These are phyloP conservation scores for Silurus meridionalis DNA, from an alignment of 2,113 vertebrate species.

Conservation along the genomic window DNA sequence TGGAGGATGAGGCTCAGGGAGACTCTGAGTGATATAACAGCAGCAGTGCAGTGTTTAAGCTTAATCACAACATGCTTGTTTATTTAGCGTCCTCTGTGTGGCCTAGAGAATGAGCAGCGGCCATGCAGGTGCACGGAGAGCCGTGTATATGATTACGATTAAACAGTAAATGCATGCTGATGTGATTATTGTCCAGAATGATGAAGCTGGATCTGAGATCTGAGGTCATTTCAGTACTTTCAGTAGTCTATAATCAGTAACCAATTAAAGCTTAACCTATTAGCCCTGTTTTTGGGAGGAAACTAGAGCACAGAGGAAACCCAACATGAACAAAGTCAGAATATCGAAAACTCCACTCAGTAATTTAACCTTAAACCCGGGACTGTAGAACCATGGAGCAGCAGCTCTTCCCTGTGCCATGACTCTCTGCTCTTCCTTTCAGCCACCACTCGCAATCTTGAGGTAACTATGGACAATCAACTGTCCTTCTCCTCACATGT, in stretches of 20 bases:
- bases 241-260: neutral
- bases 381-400: neutral
- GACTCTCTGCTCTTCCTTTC: no score
- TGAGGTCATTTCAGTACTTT: neutral
- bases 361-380: neutral
- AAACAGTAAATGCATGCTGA: neutral
- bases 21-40: neutral
- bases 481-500: no score
- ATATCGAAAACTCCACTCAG: neutral
- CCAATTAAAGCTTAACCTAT: neutral
- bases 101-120: neutral
- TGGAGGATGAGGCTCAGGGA: neutral
- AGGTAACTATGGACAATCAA: no score
- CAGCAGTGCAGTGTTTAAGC: neutral
- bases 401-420: neutral
- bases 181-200: neutral
- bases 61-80: constrained; percentile 18
- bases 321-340: neutral
- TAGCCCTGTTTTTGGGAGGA: neutral
- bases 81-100: neutral
- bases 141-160: constrained; percentile 13
- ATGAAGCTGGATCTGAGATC: neutral
- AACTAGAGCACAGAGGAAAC: neutral
- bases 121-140: neutral
- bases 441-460: no score